Base-by-base conservation (phyloP, 2,888 invertebrate genomes). In the Mongoloraphidia duomilia region DNA sequence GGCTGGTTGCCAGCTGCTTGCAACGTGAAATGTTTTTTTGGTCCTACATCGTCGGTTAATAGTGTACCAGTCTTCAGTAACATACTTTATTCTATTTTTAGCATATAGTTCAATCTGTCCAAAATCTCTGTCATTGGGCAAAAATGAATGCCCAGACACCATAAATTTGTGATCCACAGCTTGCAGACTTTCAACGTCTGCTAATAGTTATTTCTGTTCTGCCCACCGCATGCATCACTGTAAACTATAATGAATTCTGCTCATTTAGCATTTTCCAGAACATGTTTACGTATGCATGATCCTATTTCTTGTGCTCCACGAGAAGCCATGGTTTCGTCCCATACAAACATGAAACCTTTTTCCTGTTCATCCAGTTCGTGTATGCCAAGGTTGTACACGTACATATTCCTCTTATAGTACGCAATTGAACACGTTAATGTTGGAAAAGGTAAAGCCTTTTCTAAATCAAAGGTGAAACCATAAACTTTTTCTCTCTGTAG, bases 351-450 rank as follows among this genome's bases (percentile, higher is more conserved):
- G n/a, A n/a, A n/a, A n/a, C n/a, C n/a, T n/a, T 50, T 54, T 53
- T 52, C 53, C 49, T 56, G 46, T 41, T 54, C 50, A 49, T 55
- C 51, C 51, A 59, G 54, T 51, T 53, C 51, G 54, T 58, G 59
- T 38, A 56, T 46, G 46, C 57, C 12, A 60, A 49, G 48, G 55
- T 57, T 34, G 60, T 53, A 45, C 51, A 52, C 10, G 53, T n/a
- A 47, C 9, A 51, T 26, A 14, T 53, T 49, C 38, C 53, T 52
- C 47, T 52, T 46, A n/a, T 51, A 36, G 44, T 53, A 52, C 43
- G 53, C n/a, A n/a, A n/a, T n/a, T n/a, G n/a, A n/a, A n/a, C n/a
- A n/a, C n/a, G n/a, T n/a, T n/a, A n/a, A n/a, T n/a, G n/a, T n/a
- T n/a, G n/a, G n/a, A n/a, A n/a, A n/a, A n/a, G n/a, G n/a, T n/a